Evolutionary conservation across 2,113 vertebrate species (phyloP).

Genomic region (Sclerurus mexicanus): DNA sequence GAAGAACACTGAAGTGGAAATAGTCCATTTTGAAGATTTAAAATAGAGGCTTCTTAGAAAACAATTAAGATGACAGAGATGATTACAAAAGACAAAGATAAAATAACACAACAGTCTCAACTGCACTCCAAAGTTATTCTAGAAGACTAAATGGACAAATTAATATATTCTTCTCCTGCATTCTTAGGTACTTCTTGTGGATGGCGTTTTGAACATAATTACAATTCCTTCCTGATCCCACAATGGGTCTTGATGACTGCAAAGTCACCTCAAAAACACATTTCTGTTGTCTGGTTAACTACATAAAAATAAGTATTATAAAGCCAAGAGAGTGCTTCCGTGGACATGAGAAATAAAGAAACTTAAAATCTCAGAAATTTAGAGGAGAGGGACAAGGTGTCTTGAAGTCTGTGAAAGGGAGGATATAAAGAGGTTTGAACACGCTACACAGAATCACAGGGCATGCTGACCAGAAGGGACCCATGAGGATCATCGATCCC

Average conservation of each 20-base stretch:
- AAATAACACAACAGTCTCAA: not conserved
- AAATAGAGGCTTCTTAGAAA: not conserved
- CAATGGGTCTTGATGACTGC: not conserved
- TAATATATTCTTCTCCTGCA: not conserved
- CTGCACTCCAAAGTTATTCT: not conserved
- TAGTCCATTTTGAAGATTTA: not conserved
- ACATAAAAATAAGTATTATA: not conserved
- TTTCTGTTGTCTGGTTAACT: not conserved
- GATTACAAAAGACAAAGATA: not conserved
- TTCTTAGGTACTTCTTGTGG: not conserved
- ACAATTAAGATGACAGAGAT: not conserved
- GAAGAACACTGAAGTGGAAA: not conserved
- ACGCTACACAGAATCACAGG: not conserved
- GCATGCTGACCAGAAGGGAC: not conserved
- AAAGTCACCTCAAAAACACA: not conserved
- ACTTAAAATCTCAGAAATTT: not conserved
- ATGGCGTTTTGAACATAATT: not conserved
- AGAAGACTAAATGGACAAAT: not conserved
- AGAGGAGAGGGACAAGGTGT: not conserved
- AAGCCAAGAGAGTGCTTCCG: not conserved
- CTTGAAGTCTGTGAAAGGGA: not conserved
- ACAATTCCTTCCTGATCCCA: not conserved
- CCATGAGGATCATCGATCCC: not conserved
- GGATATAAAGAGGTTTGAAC: not conserved
- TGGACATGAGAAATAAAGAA: not conserved